Evolutionary conservation across 2,113 vertebrate genomes (phyloP).

Genomic region (Apteryx owenii): DNA sequence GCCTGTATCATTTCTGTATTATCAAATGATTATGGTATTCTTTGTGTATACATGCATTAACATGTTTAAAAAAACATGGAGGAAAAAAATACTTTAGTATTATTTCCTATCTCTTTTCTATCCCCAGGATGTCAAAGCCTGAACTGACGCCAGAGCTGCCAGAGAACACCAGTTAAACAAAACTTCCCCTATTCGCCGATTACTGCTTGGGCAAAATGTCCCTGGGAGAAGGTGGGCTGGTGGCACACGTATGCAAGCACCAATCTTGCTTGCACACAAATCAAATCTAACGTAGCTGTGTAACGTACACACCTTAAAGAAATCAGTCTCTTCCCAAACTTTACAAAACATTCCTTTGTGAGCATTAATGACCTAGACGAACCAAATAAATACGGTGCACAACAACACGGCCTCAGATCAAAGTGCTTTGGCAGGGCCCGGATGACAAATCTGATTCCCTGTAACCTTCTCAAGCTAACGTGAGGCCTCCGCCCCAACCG

Average conservation of each 20-base stretch:
- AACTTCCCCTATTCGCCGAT: neutral
- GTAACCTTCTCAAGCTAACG: rapidly evolving
- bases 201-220: neutral
- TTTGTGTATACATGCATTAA: neutral
- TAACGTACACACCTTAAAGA: neutral
- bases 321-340: neutral
- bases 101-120: neutral
- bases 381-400: neutral
- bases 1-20: neutral
- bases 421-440: rapidly evolving
- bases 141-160: neutral
- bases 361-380: neutral
- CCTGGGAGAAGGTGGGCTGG: neutral
- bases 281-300: neutral
- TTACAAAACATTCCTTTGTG: neutral
- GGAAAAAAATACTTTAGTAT: neutral
- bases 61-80: rapidly evolving
- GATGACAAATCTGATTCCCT: rapidly evolving
- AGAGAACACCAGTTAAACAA: neutral
- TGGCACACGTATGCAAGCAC: neutral
- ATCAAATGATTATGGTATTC: neutral
- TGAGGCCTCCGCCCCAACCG: too few relatives aligned
- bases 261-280: neutral
- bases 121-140: neutral
- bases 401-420: rapidly evolving